Evolutionary conservation across 2,888 invertebrate species (phyloP).

Genomic region (Chouioia cunea): DNA sequence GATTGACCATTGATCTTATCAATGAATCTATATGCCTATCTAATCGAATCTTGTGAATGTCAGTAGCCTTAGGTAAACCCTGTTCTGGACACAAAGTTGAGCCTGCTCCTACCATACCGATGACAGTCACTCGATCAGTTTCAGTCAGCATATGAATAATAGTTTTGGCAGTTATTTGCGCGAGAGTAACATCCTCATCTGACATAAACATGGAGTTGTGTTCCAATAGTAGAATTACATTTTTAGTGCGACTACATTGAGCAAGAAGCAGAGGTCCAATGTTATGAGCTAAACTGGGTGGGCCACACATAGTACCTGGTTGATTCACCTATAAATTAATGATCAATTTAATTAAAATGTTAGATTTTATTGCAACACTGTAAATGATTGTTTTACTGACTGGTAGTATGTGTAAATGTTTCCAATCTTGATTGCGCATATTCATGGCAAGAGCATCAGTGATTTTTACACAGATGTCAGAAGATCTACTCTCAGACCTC

Average conservation of each 20-base stretch:
- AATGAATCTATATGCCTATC: constrained; percentile 60
- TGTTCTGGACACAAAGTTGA: constrained; percentile 57
- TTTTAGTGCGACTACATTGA: constrained; percentile 62
- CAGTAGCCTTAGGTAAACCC: constrained; percentile 60
- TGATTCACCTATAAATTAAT: constrained; percentile 56
- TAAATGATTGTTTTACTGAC: constrained; percentile 41
- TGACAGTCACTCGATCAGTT: constrained; percentile 61
- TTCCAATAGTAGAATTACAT: constrained; percentile 62
- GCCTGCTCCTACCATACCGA: constrained; percentile 59
- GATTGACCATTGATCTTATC: constrained; percentile 57
- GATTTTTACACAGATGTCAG: constrained; percentile 60
- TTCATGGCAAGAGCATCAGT: constrained; percentile 57
- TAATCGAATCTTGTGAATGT: constrained; percentile 64
- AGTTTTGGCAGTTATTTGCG: constrained; percentile 64
- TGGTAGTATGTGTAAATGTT: constrained; percentile 63
- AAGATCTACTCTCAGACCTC: constrained; percentile 45
- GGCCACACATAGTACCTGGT: constrained; percentile 64
- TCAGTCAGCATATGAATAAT: constrained; percentile 65
- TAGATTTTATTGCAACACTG: not conserved
- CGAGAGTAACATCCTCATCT: constrained; percentile 62
- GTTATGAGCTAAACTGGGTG: constrained; percentile 62
- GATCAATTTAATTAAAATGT: not conserved
- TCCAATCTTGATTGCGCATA: constrained; percentile 60
- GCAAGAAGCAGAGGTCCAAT: constrained; percentile 63
- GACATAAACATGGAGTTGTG: constrained; percentile 61